A percentile compares a stretch with the other conserved stretches of the same genome.
Evolutionary conservation across 2,113 vertebrate genomes (phyloP).

Genomic region (Penelope pileata): DNA sequence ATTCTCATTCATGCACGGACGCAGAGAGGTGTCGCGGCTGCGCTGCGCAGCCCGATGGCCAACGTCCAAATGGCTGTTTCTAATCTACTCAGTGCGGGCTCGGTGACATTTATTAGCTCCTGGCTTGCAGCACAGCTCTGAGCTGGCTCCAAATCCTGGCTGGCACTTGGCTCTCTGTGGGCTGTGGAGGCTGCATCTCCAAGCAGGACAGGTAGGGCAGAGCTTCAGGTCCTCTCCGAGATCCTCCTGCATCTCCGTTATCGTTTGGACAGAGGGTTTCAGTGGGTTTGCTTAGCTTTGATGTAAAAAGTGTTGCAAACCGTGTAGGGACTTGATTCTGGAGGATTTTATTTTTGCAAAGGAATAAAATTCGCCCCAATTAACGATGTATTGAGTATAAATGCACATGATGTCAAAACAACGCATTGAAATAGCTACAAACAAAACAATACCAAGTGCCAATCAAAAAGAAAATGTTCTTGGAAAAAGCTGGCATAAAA

Average conservation of each 20-base stretch:
- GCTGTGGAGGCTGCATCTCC: neutral
- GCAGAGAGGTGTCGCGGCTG: neutral
- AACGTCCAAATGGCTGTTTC: neutral
- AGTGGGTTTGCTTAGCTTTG: neutral
- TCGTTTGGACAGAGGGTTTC: neutral
- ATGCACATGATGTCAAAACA: neutral
- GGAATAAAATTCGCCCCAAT: neutral
- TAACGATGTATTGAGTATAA: neutral
- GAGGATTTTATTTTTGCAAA: neutral
- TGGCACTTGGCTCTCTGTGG: neutral
- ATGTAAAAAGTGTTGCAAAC: neutral
- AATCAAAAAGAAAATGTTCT: neutral
- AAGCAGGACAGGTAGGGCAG: neutral
- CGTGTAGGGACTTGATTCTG: neutral
- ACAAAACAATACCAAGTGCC: neutral
- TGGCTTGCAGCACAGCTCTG: neutral
- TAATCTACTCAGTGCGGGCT: neutral
- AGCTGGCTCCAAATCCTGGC: neutral
- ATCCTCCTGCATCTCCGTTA: rapidly evolving
- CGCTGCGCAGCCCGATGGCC: neutral
- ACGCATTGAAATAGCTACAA: neutral
- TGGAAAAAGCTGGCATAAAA: neutral
- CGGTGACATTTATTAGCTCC: slow-evolving; percentile 15
- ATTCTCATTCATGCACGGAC: neutral
- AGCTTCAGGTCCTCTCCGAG: neutral